Base-by-base conservation (phyloP, 2,797 vertebrate genomes). In the Cygnus olor region DNA sequence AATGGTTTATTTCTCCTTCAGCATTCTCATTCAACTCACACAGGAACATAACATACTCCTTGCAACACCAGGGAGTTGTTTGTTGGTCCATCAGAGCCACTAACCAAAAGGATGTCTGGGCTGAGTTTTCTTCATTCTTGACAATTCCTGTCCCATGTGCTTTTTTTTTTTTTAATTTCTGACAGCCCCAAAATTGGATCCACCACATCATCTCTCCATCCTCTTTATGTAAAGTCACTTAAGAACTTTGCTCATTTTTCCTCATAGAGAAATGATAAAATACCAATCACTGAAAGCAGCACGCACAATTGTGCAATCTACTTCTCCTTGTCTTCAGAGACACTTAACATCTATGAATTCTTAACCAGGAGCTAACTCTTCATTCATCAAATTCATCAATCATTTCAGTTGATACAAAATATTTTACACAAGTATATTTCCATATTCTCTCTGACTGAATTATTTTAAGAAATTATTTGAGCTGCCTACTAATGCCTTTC, bases 81-180 rank as follows among this genome's bases (percentile, higher is more conserved):
- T 53, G 25, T 16, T 16, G 32, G 36, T 53, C 49, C 28, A 32
- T n/a, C 34, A 65, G 40, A 42, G 18, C 18, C 20, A 28, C n/a
- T 42, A 11, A 11, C 24, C 25, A n/a, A 15, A 13, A n/a, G 45
- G 36, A 20, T 28, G n/a, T 6, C 11, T 9, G 36, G 6, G 38
- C 10, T n/a, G 60, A 45, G 17, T 63, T 51, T 60, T n/a, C 32
- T 38, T 85, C 11, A 18, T 47, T 69, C 60, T 53, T 84, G 13
- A 30, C 14, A 5, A 45, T 15, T 21, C 0, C 6, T 2, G 2
- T 54, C 53, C 28, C 28, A 21, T 6, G 44, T 2, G 5, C 3
- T 3, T 13, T 28, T 45, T 10, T 4, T 18, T 15, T 9, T 17
- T 3, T n/a, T 24, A 25, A 10, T 54, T 21, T 65, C 36, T 34